These are phyloP conservation scores for Dermatemys mawii DNA, from an alignment of 2,113 vertebrate genomes.

Conservation along the genomic window DNA sequence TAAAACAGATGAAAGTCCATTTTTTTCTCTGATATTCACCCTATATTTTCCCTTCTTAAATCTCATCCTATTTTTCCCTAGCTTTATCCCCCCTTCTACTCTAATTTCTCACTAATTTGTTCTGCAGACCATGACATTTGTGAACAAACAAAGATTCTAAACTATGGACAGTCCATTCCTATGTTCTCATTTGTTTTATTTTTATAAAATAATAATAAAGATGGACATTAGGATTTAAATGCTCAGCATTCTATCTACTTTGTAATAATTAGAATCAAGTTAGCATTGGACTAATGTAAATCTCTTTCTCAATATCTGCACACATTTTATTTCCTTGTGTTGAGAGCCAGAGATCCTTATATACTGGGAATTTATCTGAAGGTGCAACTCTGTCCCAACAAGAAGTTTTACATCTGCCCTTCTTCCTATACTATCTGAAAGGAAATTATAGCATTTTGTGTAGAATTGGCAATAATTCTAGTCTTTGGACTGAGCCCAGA, in stretches of 20 bases:
- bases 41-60: neutral
- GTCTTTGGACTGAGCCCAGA: neutral
- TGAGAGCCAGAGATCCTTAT: conserved; percentile 50
- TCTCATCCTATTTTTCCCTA: neutral
- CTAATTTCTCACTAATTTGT: neutral
- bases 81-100: neutral
- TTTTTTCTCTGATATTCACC: neutral
- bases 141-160: conserved; percentile 23
- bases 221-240: neutral
- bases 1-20: neutral
- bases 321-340: neutral
- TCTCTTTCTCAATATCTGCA: neutral
- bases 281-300: neutral
- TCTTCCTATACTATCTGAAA: conserved; percentile 28
- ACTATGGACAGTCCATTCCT: neutral
- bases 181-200: neutral
- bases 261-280: conserved; percentile 36
- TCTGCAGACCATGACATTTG: conserved; percentile 14
- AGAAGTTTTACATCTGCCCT: neutral
- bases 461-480: conserved; percentile 9
- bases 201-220: neutral
- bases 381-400: neutral
- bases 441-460: conserved; percentile 35
- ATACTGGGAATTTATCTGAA: conserved; percentile 15
- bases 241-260: neutral